Evolutionary conservation across 2,888 invertebrate species (phyloP).

Genomic region (Mythimna lalbum): DNA sequence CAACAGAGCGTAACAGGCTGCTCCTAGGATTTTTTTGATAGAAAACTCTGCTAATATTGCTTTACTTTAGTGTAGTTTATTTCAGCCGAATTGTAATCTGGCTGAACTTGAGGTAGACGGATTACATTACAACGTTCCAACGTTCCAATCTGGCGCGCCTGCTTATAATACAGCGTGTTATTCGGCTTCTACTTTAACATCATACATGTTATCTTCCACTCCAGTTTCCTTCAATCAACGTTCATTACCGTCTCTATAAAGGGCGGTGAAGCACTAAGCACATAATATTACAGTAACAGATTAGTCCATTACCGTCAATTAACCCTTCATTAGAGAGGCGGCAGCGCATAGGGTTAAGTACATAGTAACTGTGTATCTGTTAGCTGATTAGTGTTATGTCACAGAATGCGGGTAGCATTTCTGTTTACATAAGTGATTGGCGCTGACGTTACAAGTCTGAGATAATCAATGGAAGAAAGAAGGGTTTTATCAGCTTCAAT

Average conservation of each 20-base stretch:
- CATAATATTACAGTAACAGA: neutral
- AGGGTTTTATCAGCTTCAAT: too few species aligned
- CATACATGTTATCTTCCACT: too few species aligned
- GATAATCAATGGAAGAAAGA: neutral
- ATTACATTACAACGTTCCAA: too few species aligned
- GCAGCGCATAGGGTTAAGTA: conserved; percentile 2
- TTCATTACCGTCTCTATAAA: neutral
- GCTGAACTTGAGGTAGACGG: too few species aligned
- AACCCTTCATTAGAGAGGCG: conserved; percentile 6
- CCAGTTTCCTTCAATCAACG: neutral
- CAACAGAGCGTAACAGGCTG: too few species aligned
- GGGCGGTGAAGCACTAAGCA: neutral
- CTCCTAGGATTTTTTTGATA: too few species aligned
- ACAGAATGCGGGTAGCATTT: neutral
- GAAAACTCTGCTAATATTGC: too few species aligned
- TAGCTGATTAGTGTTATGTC: conserved; percentile 4
- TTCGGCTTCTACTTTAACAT: too few species aligned
- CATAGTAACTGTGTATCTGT: conserved; percentile 2
- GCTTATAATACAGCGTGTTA: too few species aligned
- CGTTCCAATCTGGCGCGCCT: too few species aligned
- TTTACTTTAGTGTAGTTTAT: too few species aligned
- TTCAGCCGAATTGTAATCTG: too few species aligned
- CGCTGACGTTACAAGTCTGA: neutral
- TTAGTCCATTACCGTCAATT: conserved; percentile 24
- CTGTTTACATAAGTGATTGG: neutral